Base-by-base conservation (phyloP, 35 echinoderm and acorn worm genomes). In the Heliocidaris erythrogramma region DNA sequence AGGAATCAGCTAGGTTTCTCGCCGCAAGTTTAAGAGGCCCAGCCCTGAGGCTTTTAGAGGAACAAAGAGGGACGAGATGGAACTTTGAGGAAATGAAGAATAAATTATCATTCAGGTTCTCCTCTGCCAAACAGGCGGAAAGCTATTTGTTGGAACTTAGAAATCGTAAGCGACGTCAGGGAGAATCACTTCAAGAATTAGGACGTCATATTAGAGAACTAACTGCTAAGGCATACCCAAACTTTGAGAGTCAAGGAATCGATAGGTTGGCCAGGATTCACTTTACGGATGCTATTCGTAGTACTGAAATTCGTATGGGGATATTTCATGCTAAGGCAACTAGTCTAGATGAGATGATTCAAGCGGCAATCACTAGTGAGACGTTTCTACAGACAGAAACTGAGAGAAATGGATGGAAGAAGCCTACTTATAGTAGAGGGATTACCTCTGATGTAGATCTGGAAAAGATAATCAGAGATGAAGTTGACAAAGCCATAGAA, bases 141-240 rank as follows among this genome's bases (percentile, higher is more conserved):
- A 88, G 86, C 30, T 88, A 88, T 32, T 30, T 88, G 86, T 10
- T 16, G 10, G 86, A 88, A 88, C 86, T 88, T 88, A 10, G 86
- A 10, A n/a, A n/a, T n/a, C n/a, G n/a, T n/a, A n/a, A n/a, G n/a
- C n/a, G n/a, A n/a, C n/a, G n/a, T n/a, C n/a, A 13, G 31, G 30
- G 30, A 9, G 86, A 88, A 31, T 88, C 86, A 88, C 31, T 88
- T 30, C 13, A 31, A 88, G 86, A 88, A 32, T 30, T 88, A 13
- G 86, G 86, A 88, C 86, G 86, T 13, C 9, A 13, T 88, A 31
- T 88, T 88, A 88, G 86, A 32, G 86, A 88, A 88, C 86, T 88
- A 24, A 88, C 86, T 32, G 30, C 86, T 24, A 88, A 88, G 31
- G 86, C 86, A 13, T 88, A 88, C 30, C 86, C 86, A 13, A 30